Evolutionary conservation across 2,888 invertebrate species (phyloP).

Genomic region (Leucophora obtusa): DNA sequence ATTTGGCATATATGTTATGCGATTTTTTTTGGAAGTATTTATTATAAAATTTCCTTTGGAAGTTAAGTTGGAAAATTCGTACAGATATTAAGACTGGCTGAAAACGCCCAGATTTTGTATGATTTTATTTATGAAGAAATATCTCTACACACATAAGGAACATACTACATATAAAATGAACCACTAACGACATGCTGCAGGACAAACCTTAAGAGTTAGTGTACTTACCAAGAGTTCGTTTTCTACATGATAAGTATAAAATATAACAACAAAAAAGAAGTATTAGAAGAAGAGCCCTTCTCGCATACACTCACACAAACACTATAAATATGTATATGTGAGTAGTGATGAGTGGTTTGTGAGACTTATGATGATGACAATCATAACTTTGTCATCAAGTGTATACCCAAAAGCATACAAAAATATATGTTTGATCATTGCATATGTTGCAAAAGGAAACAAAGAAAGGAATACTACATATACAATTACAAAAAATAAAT

Average conservation of each 20-base stretch:
- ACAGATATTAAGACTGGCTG: no score
- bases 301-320: slow-evolving; percentile 21
- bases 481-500: slow-evolving; percentile 27
- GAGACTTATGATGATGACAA: slow-evolving; percentile 64
- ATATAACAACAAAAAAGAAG: slow-evolving; percentile 26
- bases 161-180: slow-evolving; percentile 31
- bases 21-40: no score
- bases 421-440: slow-evolving; percentile 58
- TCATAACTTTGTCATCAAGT: slow-evolving; percentile 64
- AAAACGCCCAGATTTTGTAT: no score
- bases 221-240: slow-evolving; percentile 51
- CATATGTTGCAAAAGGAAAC: slow-evolving; percentile 55
- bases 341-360: slow-evolving; percentile 63
- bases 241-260: slow-evolving; percentile 32
- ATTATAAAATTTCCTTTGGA: no score
- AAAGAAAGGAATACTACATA: slow-evolving; percentile 20
- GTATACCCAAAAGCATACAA: slow-evolving; percentile 62
- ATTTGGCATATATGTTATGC: no score
- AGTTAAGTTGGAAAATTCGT: no score
- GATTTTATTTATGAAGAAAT: no score
- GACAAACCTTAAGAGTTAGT: slow-evolving; percentile 62
- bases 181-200: slow-evolving; percentile 65
- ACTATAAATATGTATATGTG: neutral
- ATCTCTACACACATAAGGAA: neutral
- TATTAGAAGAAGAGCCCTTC: neutral